Evolutionary conservation across 2,888 invertebrate species (phyloP), one percentile per base, ranked within the genome.

Genomic region (Hypercompe scribonia): DNA sequence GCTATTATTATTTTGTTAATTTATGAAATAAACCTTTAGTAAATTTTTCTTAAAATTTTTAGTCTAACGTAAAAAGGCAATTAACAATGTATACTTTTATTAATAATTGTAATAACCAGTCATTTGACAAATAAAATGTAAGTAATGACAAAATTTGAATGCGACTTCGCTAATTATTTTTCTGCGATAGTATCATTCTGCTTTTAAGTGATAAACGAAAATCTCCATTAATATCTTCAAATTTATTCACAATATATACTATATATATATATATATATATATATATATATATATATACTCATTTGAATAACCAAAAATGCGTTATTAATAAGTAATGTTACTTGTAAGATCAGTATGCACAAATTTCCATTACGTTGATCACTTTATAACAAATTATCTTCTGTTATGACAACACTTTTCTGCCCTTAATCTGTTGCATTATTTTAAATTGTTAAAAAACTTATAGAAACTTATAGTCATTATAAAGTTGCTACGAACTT

Each of bases 291-390:
- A n/a, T n/a, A n/a, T n/a, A n/a, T 28, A 58, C 65, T 69, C 71
- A 78, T 75, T 73, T 68, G n/a, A 28, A 58, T 58, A 58, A 15
- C 15, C 2, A 31, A 4, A 3, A 28, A 28, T 78, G 70, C 81
- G 81, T 81, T 78, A 83, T 74, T 24, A 5, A 1, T 36, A 28
- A 21, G 28, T 66, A 18, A 31, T 8, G 21, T 70, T 42, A 71
- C 73, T 46, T 46, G 42, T 66, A 33, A 46, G 61, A 76, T 71
- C 61, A 66, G 68, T 54, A 73, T 73, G 72, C 71, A 74, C 39
- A 33, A 65, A 76, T 78, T 78, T 83, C 73, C 79, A 70, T 72
- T 73, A 68, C 58, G 36, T 3, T 58, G 50, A 68, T 72, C 10
- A 34, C 68, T 80, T 67, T 24, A 76, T 71, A 39, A 34, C 18